Conservation (phyloP, 1,140 invertebrate species). For the Ostrea edulis region DNA sequence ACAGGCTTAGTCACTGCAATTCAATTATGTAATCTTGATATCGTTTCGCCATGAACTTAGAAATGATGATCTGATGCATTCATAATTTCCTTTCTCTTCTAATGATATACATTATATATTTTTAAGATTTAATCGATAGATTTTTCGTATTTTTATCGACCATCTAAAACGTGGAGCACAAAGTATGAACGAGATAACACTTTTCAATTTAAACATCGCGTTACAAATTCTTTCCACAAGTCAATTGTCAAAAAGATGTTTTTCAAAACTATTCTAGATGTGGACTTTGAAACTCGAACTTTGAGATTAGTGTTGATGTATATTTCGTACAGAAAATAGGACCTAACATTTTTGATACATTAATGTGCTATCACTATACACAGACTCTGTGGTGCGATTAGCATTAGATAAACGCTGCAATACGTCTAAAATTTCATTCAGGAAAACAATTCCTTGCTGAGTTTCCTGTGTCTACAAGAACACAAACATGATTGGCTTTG, state of each 20-base stretch:
- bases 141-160: not conserved
- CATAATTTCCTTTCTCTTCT: not conserved
- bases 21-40: not conserved
- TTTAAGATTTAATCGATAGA: not conserved
- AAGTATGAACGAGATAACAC: not conserved
- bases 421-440: slow-evolving; percentile 21
- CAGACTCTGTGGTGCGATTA: not conserved
- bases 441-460: slow-evolving; percentile 3
- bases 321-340: not conserved
- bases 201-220: not conserved
- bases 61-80: not conserved
- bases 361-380: not conserved
- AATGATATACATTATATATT: not conserved
- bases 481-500: not conserved
- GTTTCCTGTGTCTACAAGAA: slow-evolving; percentile 19
- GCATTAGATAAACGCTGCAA: not conserved
- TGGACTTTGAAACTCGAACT: not conserved
- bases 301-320: not conserved
- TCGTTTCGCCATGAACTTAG: not conserved
- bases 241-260: not conserved
- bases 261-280: not conserved
- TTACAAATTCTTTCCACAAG: not conserved
- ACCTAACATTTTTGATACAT: not conserved
- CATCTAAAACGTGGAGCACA: not conserved
- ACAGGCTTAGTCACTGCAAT: not conserved